These are phyloP conservation scores for Arnoldichthys spilopterus DNA, from an alignment of 2,797 vertebrate species.

Conservation along the genomic window DNA sequence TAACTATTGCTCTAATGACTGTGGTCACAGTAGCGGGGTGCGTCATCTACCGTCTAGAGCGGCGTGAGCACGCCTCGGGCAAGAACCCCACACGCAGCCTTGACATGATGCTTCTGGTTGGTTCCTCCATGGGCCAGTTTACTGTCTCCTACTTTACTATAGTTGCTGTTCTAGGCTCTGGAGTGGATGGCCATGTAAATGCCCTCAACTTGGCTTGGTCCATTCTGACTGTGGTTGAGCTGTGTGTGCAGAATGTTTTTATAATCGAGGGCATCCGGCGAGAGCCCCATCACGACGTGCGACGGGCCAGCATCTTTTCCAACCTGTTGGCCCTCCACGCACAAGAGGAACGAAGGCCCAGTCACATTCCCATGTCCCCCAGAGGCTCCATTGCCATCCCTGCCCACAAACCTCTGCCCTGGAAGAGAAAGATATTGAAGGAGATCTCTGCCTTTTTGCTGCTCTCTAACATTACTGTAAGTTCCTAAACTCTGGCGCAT, in stretches of 20 bases:
- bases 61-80: constrained; percentile 83
- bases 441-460: constrained; percentile 90
- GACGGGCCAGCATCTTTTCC: constrained; percentile 47
- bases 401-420: constrained; percentile 64
- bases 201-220: constrained; percentile 83
- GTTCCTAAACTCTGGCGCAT: constrained; percentile 64
- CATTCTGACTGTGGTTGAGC: constrained; percentile 86
- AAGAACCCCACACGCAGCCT: constrained; percentile 93
- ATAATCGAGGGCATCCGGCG: constrained; percentile 93
- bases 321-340: constrained; percentile 66
- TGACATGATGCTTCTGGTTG: constrained; percentile 90
- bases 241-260: constrained; percentile 91
- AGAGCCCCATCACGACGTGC: constrained; percentile 77
- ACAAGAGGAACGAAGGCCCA: constrained; percentile 35
- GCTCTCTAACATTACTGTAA: constrained; percentile 88
- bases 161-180: constrained; percentile 83
- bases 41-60: constrained; percentile 83
- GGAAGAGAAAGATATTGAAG: constrained; percentile 87
- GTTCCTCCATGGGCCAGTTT: constrained; percentile 90
- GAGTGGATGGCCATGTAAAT: constrained; percentile 73
- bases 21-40: constrained; percentile 79
- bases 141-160: constrained; percentile 92
- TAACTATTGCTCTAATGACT: constrained; percentile 85
- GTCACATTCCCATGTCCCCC: constrained; percentile 31
- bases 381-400: constrained; percentile 44